Evolutionary conservation across 64 coral and sea anemone genomes (phyloP).

Genomic region (Cladopsammia gracilis): DNA sequence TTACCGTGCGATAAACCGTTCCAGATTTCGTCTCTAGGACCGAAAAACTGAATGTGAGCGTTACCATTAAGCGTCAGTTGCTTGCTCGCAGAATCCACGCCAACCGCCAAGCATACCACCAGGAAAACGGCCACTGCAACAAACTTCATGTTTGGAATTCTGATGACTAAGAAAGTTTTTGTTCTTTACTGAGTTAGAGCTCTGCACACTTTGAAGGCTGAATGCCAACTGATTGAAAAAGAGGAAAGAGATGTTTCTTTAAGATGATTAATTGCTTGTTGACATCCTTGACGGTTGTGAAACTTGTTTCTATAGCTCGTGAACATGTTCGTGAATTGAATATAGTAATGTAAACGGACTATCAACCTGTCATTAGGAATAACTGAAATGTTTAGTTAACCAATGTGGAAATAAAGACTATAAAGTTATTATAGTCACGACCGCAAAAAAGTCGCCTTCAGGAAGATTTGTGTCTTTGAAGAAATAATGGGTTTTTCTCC

Average conservation of each 20-base stretch:
- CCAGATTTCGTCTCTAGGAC: constrained; percentile 15
- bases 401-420: no score
- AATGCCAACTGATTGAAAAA: neutral
- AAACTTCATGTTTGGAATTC: neutral
- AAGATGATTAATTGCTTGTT: neutral
- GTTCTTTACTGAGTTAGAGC: neutral
- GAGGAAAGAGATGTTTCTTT: neutral
- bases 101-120: neutral
- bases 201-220: neutral
- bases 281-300: neutral
- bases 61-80: constrained; percentile 42
- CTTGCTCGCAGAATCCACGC: constrained; percentile 33
- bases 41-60: constrained; percentile 28
- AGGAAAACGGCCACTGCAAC: neutral
- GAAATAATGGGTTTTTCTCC: no score
- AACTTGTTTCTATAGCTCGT: neutral
- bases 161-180: no score
- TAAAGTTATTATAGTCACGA: neutral
- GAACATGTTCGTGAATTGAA: neutral
- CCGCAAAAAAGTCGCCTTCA: no score
- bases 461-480: no score
- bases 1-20: constrained; percentile 20
- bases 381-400: no score
- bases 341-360: neutral
- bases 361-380: neutral